phyloP scores from a whole-genome alignment of 2,113 vertebrate species.

The Rana temporaria region DNA sequence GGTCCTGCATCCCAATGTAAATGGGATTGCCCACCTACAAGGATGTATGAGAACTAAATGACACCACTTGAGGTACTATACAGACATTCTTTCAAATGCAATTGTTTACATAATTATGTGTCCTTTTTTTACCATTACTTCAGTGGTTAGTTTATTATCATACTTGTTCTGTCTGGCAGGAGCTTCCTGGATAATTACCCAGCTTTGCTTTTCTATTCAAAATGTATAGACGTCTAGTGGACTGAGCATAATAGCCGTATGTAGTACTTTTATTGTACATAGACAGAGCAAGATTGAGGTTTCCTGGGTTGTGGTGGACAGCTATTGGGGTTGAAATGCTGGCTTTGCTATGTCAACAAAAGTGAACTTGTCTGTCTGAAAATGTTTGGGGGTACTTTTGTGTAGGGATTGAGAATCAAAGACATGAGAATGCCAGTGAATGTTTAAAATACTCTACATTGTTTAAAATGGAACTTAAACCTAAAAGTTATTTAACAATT shows the following conservation, averaged over 20 bases:
- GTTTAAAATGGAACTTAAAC: too few relatives aligned
- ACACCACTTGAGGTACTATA: background rate
- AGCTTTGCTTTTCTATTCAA: slow-evolving; percentile 10
- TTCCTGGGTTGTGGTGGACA: slow-evolving; percentile 15
- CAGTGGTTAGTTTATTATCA: background rate
- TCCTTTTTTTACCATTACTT: background rate
- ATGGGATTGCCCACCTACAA: background rate
- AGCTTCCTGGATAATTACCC: slow-evolving; percentile 30
- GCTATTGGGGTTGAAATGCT: slow-evolving; percentile 12
- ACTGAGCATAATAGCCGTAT: slow-evolving; percentile 6
- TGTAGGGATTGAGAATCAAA: background rate
- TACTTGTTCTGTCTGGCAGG: background rate
- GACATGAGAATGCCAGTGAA: background rate
- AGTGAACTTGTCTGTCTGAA: slow-evolving; percentile 11
- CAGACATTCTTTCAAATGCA: background rate
- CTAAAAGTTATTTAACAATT: too few relatives aligned
- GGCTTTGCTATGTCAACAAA: slow-evolving; percentile 15
- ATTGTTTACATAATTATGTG: background rate
- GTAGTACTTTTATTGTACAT: slow-evolving; percentile 24
- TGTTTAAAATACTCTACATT: too few relatives aligned
- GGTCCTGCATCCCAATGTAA: too few relatives aligned
- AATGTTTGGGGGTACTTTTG: background rate
- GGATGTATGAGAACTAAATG: background rate
- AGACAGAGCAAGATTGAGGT: background rate
- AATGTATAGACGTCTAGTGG: slow-evolving; percentile 20